A percentile compares a stretch with the other conserved stretches of the same genome.
Conservation (phyloP, 2,113 vertebrate species). For the Hylia prasina region DNA sequence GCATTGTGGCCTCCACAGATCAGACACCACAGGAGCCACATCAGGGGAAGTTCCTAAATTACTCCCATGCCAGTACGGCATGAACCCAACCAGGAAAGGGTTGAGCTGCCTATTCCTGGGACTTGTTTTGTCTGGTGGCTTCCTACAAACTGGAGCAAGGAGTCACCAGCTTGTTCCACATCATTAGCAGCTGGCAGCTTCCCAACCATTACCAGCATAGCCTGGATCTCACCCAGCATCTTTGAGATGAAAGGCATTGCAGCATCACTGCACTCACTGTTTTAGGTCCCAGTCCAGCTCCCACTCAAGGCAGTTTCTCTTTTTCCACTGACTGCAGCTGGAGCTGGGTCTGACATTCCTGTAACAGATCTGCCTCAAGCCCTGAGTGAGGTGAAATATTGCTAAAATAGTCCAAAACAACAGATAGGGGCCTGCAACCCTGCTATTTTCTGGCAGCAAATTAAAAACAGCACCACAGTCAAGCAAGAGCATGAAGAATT, state of each 20-base stretch:
- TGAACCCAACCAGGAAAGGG: slow-evolving; percentile 2
- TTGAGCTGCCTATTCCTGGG: slow-evolving; percentile 15
- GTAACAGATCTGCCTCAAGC: neutral
- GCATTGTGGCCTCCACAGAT: neutral
- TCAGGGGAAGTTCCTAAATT: slow-evolving; percentile 25
- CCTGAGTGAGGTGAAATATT: neutral
- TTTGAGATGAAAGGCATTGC: slow-evolving; percentile 16
- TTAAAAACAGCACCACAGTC: neutral
- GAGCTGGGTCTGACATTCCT: neutral
- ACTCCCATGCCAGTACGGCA: neutral
- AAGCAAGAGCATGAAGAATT: neutral
- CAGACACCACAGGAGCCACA: slow-evolving; percentile 51
- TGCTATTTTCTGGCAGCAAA: neutral
- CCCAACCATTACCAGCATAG: slow-evolving; percentile 46
- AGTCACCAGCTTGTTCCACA: slow-evolving; percentile 52
- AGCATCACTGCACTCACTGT: slow-evolving; percentile 21
- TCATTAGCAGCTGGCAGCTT: slow-evolving; percentile 38
- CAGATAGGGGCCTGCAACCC: neutral
- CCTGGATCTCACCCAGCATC: slow-evolving; percentile 45
- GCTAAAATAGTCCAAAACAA: neutral
- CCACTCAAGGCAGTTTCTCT: neutral
- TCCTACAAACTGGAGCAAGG: slow-evolving; percentile 33
- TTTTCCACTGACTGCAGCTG: slow-evolving; percentile 24
- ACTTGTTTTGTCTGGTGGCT: slow-evolving; percentile 66
- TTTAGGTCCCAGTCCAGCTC: slow-evolving; percentile 25